Evolutionary conservation across 2,888 invertebrate species (phyloP), one percentile per base, ranked within the genome.

Genomic region (Yponomeuta plumbellus): DNA sequence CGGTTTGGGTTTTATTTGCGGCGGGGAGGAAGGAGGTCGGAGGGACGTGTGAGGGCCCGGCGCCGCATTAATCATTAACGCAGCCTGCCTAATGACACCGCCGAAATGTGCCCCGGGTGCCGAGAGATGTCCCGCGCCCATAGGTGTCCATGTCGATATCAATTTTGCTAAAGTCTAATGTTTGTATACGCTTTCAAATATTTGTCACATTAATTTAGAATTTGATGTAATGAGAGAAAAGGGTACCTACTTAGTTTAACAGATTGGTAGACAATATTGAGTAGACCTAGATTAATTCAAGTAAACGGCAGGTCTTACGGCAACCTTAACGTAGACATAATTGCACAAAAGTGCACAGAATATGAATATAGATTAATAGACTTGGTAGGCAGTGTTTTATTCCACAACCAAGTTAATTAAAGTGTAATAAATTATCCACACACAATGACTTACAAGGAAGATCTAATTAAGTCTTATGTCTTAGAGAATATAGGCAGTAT

Each of bases 11-110:
- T 87, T 88, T 88, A 88, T 88, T 88, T 83, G 86, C 80, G 67
- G 66, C 56, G 76, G 75, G 71, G 71, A 73, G 75, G 74, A 70
- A 71, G 70, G 68, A 67, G 71, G 66, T 70, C 67, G 70, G 13
- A 34, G 81, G 79, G 80, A 75, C 80, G 83, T 83, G 83, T 84
- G 84, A 80, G 82, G 78, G 66, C 72, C 63, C 79, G 85, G 88
- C 87, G 86, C 86, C 88, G 84, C 90, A 91, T 91, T 89, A 91
- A 91, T 90, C 90, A 91, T 91, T 91, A 90, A 89, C 86, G 83
- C 85, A 84, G 87, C 80, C 86, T 85, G 87, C 84, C 86, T 91
- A 91, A 91, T 90, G 90, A 90, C 91, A 90, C 83, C 82, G 74
- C 88, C 88, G 85, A 90, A 90, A 89, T 87, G 84, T 87, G 81